Evolutionary conservation across 1,140 invertebrate genomes (phyloP), one percentile per base, ranked within the genome.

Genomic region (Hypothenemus hampei): DNA sequence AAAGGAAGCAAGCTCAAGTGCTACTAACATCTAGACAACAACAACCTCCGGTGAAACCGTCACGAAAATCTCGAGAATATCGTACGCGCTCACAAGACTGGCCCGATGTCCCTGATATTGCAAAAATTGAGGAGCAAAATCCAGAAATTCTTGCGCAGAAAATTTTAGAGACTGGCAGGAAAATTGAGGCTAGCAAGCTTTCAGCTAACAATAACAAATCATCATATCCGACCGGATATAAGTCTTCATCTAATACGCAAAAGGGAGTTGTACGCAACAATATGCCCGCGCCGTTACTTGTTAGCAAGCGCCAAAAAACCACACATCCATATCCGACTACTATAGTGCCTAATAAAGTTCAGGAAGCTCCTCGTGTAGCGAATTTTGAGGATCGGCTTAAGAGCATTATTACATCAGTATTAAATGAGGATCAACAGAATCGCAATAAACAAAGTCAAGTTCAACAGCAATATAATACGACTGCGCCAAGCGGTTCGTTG

Each of bases 301-400:
- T 66, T 15, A 50, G 54, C 19, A 65, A 65, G 41, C 37, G 65
- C 35, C 60, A 61, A 29, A 65, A 65, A 41, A 64, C 62, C 3
- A 33, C 19, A 18, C 61, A 60, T 40, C 53, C 24, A 50, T 39
- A 50, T 57, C 47, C 26, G 23, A 33, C 58, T 31, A 58, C 24
- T 36, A 61, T 39, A 24, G n/a, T 50, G 44, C 11, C 36, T 11
- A 48, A 61, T 57, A 61, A 56, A 36, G 41, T 64, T 20, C 84
- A 87, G 62, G 86, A 91, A 68, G 85, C 89, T 11, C 87, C 87
- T 0, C 82, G 86, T 64, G 86, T 91, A 18, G 84, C 85, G 16
- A 90, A 93, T 71, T 93, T 91, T 68, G 90, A 94, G 69, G 90
- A 93, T 70, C 77, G 90, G n/a, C 75, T 95, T 3, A 93, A 93